A percentile compares a stretch with the other conserved stretches of the same genome.
Evolutionary conservation across 1,140 invertebrate genomes (phyloP).

Genomic region (Daktulosphaira vitifoliae): DNA sequence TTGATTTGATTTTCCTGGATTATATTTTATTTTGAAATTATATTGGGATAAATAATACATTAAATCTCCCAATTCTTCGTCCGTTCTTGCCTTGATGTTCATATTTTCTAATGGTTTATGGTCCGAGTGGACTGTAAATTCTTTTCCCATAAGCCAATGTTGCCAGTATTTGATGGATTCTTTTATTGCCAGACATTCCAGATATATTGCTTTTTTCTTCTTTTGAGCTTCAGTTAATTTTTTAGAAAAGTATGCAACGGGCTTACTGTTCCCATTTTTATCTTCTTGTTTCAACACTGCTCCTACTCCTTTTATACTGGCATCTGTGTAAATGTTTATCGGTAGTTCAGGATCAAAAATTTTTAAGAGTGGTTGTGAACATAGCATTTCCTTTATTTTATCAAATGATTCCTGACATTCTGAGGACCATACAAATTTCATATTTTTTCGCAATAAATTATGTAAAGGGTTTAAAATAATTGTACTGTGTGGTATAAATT

Average conservation of each 20-base stretch:
- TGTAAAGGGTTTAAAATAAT: constrained; percentile 36
- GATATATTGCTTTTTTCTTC: constrained; percentile 41
- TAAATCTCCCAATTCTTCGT: too few species aligned
- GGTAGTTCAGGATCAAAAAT: constrained; percentile 36
- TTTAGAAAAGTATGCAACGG: constrained; percentile 41
- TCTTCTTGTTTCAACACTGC: constrained; percentile 36
- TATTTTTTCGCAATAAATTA: too few species aligned
- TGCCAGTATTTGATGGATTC: constrained; percentile 44
- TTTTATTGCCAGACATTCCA: constrained; percentile 43
- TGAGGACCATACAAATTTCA: not conserved
- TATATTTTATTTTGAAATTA: constrained; percentile 39
- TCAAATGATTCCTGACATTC: constrained; percentile 15
- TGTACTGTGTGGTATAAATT: constrained; percentile 33
- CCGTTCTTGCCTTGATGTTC: too few species aligned
- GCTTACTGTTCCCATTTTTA: not conserved
- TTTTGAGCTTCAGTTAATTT: constrained; percentile 41
- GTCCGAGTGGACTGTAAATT: constrained; percentile 42
- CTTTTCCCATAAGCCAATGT: constrained; percentile 42
- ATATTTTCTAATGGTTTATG: constrained; percentile 44
- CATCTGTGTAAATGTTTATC: constrained; percentile 37
- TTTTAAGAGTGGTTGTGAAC: not conserved
- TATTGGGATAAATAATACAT: constrained; percentile 43
- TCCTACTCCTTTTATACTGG: constrained; percentile 34
- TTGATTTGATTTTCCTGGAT: constrained; percentile 36
- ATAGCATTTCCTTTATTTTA: not conserved